Base-by-base conservation (phyloP, 2,113 vertebrate genomes). In the Ophthalmolycus amberensis region DNA sequence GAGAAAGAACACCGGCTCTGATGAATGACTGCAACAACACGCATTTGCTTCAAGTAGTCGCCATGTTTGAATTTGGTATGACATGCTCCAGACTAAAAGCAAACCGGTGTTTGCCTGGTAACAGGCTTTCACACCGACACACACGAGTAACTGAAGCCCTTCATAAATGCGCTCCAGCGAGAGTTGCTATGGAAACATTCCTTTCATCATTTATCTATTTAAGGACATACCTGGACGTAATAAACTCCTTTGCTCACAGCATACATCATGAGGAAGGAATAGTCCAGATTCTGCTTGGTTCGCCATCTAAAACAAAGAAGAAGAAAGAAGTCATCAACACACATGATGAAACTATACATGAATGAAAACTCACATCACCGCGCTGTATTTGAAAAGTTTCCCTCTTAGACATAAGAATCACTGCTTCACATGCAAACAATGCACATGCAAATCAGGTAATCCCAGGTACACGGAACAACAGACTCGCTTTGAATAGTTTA, bases 201-300 rank as follows among this genome's bases (percentile, higher is more conserved):
- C 11, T 65, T 56, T 34, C 27, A 22, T 25, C 10, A 34, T 18
- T 10, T 20, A 18, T 37, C 38, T 38, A n/a, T 74, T 73, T 37
- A 18, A 65, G 2, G 32, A 89, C 89, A 44, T 96, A 99, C 98
- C 97, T 99, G 98, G 83, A 99, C 97, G 81, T 99, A 99, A 91
- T 98, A 99, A 88, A 96, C 93, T 0, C 98, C 98, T 91, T 98
- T 99, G 91, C 95, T 97, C 90, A 98, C 97, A 56, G 98, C 98
- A 77, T 99, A 99, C 98, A 99, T 99, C 98, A 99, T 99, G 80
- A 99, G 96, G 92, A 99, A 99, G 88, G 97, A 99, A 85, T 99
- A 99, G 91, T 99, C 98, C 92, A 99, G 92, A 89, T 99, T 99
- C 92, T 99, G 98, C 87, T 99, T 99, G 32, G 98, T 99, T 87